Percentiles rank a stretch among this genome's conserved stretches.
Conservation (phyloP, 2,888 invertebrate genomes). For the Lumbricus terrestris region DNA sequence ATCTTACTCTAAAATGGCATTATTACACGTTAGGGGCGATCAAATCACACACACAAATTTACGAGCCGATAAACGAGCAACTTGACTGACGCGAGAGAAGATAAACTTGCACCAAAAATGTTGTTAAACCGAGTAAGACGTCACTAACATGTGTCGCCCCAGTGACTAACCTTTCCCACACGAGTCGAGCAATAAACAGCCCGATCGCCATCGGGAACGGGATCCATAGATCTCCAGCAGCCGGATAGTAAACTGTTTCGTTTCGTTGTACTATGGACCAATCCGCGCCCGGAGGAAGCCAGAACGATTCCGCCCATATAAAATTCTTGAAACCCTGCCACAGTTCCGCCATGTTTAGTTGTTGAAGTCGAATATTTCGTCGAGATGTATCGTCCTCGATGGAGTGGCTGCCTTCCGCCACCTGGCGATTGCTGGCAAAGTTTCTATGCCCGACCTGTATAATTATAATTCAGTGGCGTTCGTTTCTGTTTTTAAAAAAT, state of each 20-base stretch:
- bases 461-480: not conserved
- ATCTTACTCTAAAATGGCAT: not conserved
- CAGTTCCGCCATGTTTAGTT: constrained; percentile 12
- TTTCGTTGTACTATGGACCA: constrained; percentile 35
- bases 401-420: not conserved
- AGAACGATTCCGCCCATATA: constrained; percentile 39
- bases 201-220: constrained; percentile 36
- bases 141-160: not conserved
- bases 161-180: constrained; percentile 39
- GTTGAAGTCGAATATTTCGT: not conserved
- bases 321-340: constrained; percentile 17
- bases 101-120: too few species aligned
- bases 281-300: constrained; percentile 39
- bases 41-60: not conserved
- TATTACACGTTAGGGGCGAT: not conserved
- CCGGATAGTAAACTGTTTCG: constrained; percentile 33
- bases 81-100: too few species aligned
- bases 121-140: not conserved
- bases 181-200: constrained; percentile 36
- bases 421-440: not conserved
- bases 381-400: not conserved
- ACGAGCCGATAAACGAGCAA: not conserved
- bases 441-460: not conserved
- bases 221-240: constrained; percentile 35
- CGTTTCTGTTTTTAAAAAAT: not conserved